Evolutionary conservation across 2,797 vertebrate species (phyloP), one percentile per base, ranked within the genome.

Genomic region (Myiotriccus ornatus): DNA sequence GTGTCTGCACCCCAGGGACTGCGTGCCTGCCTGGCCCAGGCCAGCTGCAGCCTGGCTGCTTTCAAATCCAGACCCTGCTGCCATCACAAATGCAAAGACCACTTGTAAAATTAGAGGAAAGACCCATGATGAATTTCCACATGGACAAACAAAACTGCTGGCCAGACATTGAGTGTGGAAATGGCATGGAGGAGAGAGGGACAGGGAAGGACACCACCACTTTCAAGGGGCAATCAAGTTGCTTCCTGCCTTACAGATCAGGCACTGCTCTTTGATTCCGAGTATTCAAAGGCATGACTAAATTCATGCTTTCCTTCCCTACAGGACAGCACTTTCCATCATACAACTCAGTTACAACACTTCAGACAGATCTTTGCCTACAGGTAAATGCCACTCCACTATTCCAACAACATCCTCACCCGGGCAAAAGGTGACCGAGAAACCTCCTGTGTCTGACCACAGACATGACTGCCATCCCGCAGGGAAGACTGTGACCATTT

Each of bases 181-280:
- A 60, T 7, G 37, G 59, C 39, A 20, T 1, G 3, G 56, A 79
- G 21, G 8, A 1, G 17, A 82, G 20, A 37, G 65, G 15, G 18
- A 46, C 39, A 21, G 41, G 41, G 68, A 60, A 59, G 73, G 32
- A 67, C 35, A 84, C 1, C 8, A 9, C 10, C 10, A 2, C 37
- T 23, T 50, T 24, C 12, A 25, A 21, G 35, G 1, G 32, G 24
- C 9, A 30, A 18, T 30, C 23, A 10, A 16, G 34, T n/a, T 17
- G 27, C 24, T 55, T 79, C 57, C 46, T 27, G 28, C 22, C 46
- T 46, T 27, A 5, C 30, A 32, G 57, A 32, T 8, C 47, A n/a
- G 41, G 41, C 46, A 7, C 7, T 0, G 0, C 50, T 47, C n/a
- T 32, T 17, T 30, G 44, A 13, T 3, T 19, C 3, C 5, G 2